A percentile compares a stretch with the other conserved stretches of the same genome.
Evolutionary conservation across 2,797 vertebrate species (phyloP).

Genomic region (Malurus splendens): DNA sequence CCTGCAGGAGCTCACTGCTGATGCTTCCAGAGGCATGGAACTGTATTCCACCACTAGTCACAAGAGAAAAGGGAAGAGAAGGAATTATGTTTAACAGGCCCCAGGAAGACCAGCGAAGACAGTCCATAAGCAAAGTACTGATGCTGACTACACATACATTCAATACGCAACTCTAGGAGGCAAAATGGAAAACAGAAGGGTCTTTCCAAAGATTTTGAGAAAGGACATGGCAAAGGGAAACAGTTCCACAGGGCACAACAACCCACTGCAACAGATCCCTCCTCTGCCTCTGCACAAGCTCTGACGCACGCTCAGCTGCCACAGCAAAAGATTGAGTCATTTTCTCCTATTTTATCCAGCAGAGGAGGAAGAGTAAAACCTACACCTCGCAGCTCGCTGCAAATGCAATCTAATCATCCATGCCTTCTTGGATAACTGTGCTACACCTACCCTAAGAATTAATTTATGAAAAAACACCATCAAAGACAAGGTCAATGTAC

Average conservation of each 20-base stretch:
- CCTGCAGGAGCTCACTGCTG: accelerated
- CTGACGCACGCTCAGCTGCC: background rate
- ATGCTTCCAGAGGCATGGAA: background rate
- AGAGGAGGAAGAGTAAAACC: background rate
- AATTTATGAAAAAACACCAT: background rate
- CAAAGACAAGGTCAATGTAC: background rate
- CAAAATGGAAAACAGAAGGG: background rate
- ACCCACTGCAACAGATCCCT: background rate
- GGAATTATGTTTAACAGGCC: background rate
- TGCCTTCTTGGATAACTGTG: background rate
- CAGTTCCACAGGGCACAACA: accelerated
- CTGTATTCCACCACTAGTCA: background rate
- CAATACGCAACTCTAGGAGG: background rate
- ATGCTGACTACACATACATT: accelerated
- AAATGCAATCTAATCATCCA: background rate
- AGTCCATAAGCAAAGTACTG: background rate
- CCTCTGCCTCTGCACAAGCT: background rate
- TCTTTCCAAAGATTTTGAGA: background rate
- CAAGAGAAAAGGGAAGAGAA: background rate
- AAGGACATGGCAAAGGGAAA: background rate
- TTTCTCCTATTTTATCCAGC: background rate
- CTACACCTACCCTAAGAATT: background rate
- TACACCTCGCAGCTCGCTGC: background rate
- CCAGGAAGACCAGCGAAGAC: background rate
- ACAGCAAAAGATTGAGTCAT: background rate